Evolutionary conservation across 2,888 invertebrate genomes (phyloP).

Genomic region (Caenorhabditis doughertyi): DNA sequence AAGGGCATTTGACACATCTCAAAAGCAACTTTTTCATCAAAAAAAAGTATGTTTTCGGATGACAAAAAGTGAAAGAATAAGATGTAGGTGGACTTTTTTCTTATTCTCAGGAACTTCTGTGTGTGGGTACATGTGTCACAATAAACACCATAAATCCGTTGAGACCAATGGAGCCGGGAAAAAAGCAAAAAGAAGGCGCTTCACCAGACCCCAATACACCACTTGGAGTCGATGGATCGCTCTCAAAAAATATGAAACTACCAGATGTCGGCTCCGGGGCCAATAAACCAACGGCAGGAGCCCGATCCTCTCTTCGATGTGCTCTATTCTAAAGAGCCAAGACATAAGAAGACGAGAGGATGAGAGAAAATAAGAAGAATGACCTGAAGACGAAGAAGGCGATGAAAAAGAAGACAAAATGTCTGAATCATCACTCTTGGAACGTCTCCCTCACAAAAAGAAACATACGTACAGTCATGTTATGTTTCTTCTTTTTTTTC

Average conservation of each 20-base stretch:
- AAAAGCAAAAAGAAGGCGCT: slow-evolving; percentile 6
- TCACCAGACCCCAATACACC: slow-evolving; percentile 10
- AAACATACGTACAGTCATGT: slow-evolving; percentile 57
- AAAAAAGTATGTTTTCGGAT: slow-evolving; percentile 13
- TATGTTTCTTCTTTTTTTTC: slow-evolving; percentile 30
- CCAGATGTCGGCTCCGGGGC: slow-evolving; percentile 51
- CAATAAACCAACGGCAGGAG: slow-evolving; percentile 45
- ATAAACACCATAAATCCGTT: slow-evolving; percentile 57
- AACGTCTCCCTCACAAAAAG: slow-evolving; percentile 15
- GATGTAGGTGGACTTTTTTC: background rate
- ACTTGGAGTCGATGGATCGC: slow-evolving; percentile 39
- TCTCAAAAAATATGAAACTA: slow-evolving; percentile 59
- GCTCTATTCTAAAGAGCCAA: background rate
- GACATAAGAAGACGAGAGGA: slow-evolving; percentile 1
- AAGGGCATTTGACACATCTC: slow-evolving; percentile 53
- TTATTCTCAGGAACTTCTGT: background rate
- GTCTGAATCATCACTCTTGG: slow-evolving; percentile 55
- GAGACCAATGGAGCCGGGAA: slow-evolving; percentile 22
- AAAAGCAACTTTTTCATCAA: slow-evolving; percentile 22
- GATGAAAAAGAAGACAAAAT: slow-evolving; percentile 22
- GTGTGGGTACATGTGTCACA: slow-evolving; percentile 50
- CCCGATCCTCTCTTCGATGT: slow-evolving; percentile 22
- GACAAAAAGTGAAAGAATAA: background rate
- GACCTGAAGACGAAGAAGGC: slow-evolving; percentile 3
- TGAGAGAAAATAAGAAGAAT: background rate